A percentile compares a stretch with the other conserved stretches of the same genome.
Evolutionary conservation across 2,113 vertebrate species (phyloP).

Genomic region (Boulengeromyrus knoepffleri): DNA sequence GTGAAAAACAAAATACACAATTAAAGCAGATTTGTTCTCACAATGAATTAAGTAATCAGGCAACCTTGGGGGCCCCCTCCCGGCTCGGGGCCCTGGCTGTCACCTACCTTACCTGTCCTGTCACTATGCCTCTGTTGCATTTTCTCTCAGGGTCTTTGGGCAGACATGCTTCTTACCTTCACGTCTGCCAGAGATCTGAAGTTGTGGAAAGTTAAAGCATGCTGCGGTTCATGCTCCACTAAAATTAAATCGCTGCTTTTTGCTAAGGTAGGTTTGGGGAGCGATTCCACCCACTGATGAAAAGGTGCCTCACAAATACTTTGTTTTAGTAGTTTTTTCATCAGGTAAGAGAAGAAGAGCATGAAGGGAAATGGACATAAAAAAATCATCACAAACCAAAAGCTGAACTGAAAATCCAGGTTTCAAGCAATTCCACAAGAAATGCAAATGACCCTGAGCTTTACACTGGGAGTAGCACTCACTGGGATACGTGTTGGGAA

Average conservation of each 20-base stretch:
- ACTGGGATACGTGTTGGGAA: background rate
- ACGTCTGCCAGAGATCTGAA: background rate
- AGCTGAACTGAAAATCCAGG: background rate
- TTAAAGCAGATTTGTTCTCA: background rate
- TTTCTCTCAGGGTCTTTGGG: background rate
- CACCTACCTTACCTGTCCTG: background rate
- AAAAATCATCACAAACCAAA: background rate
- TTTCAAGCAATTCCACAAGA: background rate
- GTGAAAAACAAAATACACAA: background rate
- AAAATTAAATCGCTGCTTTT: background rate
- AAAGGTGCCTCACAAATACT: background rate
- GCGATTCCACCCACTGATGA: background rate
- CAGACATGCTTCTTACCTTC: background rate
- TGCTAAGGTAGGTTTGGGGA: background rate
- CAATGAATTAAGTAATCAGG: background rate
- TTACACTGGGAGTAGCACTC: background rate
- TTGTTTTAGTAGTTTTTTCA: background rate
- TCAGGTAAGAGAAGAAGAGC: background rate
- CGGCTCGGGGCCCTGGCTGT: background rate
- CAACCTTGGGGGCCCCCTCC: background rate
- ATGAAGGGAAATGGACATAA: background rate
- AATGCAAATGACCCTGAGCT: background rate
- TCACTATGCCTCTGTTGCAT: background rate
- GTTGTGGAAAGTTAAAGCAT: background rate
- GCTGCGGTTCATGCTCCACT: background rate